These are phyloP conservation scores for Coreius guichenoti DNA, from an alignment of 2,797 vertebrate species.

Conservation along the genomic window DNA sequence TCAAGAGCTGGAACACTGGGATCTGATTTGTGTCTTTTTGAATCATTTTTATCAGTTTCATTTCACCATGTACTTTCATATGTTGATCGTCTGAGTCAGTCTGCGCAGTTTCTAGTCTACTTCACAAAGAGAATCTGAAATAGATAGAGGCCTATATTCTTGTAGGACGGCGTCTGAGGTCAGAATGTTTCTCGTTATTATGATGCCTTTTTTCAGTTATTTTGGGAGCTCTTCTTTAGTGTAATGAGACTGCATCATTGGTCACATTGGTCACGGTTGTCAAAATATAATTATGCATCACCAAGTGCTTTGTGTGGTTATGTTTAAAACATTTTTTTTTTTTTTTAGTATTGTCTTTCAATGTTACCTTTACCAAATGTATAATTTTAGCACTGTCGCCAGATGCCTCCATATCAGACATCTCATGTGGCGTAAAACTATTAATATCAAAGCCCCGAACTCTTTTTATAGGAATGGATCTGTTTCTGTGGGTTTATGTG, in stretches of 20 bases:
- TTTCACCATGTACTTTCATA: not conserved
- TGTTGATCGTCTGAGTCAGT: not conserved
- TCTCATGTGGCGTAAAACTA: slow-evolving; percentile 67
- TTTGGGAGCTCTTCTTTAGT: not conserved
- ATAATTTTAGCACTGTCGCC: slow-evolving; percentile 67
- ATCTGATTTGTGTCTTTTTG: not conserved
- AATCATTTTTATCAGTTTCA: not conserved
- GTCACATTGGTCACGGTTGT: not conserved
- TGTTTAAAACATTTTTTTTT: not conserved
- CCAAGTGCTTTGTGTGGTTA: not conserved
- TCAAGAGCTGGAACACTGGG: slow-evolving; percentile 8
- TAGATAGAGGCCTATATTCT: not conserved
- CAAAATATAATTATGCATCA: not conserved
- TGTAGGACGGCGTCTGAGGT: not conserved
- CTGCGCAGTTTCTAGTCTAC: too few relatives aligned
- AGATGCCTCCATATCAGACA: slow-evolving; percentile 73
- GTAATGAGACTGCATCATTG: not conserved
- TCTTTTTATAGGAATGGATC: slow-evolving; percentile 61
- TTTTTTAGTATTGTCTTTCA: not conserved
- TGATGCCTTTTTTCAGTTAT: not conserved
- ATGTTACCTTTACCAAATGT: slow-evolving; percentile 52
- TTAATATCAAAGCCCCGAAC: slow-evolving; percentile 70
- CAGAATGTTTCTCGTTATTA: not conserved
- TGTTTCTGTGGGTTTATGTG: slow-evolving; percentile 58
- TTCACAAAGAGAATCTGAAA: not conserved